Evolutionary conservation across 2,113 vertebrate species (phyloP).

Genomic region (Anoplopoma fimbria): DNA sequence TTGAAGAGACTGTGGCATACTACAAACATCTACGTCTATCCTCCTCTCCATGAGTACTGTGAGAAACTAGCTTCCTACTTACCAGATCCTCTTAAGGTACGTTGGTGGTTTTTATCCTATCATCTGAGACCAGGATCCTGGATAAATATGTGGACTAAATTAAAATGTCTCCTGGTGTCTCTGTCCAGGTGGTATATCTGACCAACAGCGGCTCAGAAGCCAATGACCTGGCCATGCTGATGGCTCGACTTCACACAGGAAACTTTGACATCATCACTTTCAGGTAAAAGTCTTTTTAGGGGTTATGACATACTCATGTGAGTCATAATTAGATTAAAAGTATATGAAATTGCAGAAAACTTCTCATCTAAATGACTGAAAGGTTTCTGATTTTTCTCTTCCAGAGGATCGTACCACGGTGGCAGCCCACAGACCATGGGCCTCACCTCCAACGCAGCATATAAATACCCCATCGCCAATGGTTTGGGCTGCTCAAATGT

Average conservation of each 20-base stretch:
- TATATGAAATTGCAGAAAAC: neutral
- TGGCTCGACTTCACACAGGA: slow-evolving; percentile 90
- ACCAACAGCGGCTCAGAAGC: slow-evolving; percentile 96
- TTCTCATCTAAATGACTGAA: neutral
- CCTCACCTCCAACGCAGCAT: slow-evolving; percentile 85
- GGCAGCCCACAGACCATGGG: slow-evolving; percentile 86
- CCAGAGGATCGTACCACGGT: slow-evolving; percentile 94
- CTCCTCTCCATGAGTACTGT: slow-evolving; percentile 88
- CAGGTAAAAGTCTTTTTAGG: slow-evolving; percentile 80
- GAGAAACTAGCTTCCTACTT: slow-evolving; percentile 89
- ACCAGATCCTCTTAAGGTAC: slow-evolving; percentile 95
- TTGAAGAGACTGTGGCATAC: slow-evolving; percentile 91
- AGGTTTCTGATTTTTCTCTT: slow-evolving; percentile 43
- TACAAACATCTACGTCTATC: slow-evolving; percentile 86
- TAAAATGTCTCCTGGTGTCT: slow-evolving; percentile 3
- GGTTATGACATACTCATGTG: neutral
- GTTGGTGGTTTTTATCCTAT: neutral
- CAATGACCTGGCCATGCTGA: slow-evolving; percentile 93
- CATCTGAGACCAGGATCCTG: neutral
- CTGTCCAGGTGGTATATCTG: slow-evolving; percentile 89
- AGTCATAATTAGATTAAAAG: neutral
- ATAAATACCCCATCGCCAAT: slow-evolving; percentile 85
- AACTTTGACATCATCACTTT: slow-evolving; percentile 90
- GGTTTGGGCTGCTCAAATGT: slow-evolving; percentile 87
- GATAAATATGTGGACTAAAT: neutral